Evolutionary conservation across 2,888 invertebrate species (phyloP), one percentile per base, ranked within the genome.

Genomic region (Ophioninae sp.): DNA sequence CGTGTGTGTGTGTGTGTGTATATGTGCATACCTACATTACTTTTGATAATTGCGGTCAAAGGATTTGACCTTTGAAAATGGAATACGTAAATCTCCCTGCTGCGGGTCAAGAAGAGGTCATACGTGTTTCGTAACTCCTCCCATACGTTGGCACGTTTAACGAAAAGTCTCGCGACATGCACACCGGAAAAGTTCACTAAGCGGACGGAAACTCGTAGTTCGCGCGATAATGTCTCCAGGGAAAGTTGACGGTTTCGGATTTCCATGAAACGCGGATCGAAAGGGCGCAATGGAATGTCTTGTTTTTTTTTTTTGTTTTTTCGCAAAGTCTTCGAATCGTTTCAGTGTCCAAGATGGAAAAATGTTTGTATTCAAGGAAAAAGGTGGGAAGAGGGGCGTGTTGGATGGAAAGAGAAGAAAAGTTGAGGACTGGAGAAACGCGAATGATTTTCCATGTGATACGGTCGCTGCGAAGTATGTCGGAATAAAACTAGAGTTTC

Each of bases 11-110:
- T 59, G n/a, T n/a, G 13, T 78, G 39, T 39, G 17, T 50, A 50
- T 17, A 41, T 8, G 8, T 41, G 6, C 8, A 41, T 72, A 10
- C 13, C 20, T 23, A 39, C 62, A 44, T 59, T 23, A 6, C 7
- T 20, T 37, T 59, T 57, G 17, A 59, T 79, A 73, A 79, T 79
- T 73, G 59, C 57, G 79, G 79, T 79, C 73, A 79, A 79, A 67
- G 44, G 30, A 67, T 73, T 79, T 79, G 79, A 79, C 79, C 79
- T 59, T n/a, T 61, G 62, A n/a, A 68, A 68, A 67, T 41, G 41
- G 21, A 59, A 20, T 57, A 17, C 20, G 23, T 10, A 23, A 75
- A 30, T 68, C 39, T 62, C 37, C 37, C 57, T 23, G 70, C 23
- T 20, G 57, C 23, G n/a, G 8, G 59, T 59, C 23, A 23, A 59